phyloP scores from a whole-genome alignment of 2,888 invertebrate genomes.

The Drosophila recens region DNA sequence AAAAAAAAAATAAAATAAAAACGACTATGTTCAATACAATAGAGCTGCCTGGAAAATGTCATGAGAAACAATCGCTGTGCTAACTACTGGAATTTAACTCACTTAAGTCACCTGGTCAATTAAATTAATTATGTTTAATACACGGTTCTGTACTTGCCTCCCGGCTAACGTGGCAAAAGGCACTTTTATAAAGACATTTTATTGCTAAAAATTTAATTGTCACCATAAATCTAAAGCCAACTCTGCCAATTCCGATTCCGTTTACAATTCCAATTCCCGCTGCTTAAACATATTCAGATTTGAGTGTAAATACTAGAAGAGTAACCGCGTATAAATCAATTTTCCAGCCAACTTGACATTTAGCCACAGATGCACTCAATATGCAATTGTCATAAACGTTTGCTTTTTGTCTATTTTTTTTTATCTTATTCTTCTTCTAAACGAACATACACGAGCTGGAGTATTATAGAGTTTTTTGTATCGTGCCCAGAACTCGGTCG shows the following conservation, averaged over 20 bases:
- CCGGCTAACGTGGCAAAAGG: constrained; percentile 1
- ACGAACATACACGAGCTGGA: neutral
- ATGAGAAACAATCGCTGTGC: constrained; percentile 27
- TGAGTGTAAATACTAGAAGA: constrained; percentile 23
- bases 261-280: neutral
- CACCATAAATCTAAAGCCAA: constrained; percentile 48
- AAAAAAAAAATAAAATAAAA: too few species aligned
- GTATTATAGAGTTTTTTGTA: constrained; percentile 12
- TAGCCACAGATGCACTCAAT: constrained; percentile 50
- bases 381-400: constrained; percentile 68
- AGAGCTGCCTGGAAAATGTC: constrained; percentile 42
- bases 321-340: constrained; percentile 68
- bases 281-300: constrained; percentile 4
- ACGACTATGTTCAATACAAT: constrained; percentile 10
- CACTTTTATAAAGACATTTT: constrained; percentile 56
- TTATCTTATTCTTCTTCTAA: neutral
- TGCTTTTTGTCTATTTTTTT: constrained; percentile 25
- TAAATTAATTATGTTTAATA: constrained; percentile 66
- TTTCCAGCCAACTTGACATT: constrained; percentile 63
- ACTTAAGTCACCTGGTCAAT: constrained; percentile 43
- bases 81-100: constrained; percentile 22
- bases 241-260: constrained; percentile 14
- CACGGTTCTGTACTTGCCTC: constrained; percentile 9
- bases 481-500: constrained; percentile 65
- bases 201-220: constrained; percentile 62